These are phyloP conservation scores for Odobenus rosmarus DNA, from an alignment of 2,113 vertebrate species.

Conservation along the genomic window DNA sequence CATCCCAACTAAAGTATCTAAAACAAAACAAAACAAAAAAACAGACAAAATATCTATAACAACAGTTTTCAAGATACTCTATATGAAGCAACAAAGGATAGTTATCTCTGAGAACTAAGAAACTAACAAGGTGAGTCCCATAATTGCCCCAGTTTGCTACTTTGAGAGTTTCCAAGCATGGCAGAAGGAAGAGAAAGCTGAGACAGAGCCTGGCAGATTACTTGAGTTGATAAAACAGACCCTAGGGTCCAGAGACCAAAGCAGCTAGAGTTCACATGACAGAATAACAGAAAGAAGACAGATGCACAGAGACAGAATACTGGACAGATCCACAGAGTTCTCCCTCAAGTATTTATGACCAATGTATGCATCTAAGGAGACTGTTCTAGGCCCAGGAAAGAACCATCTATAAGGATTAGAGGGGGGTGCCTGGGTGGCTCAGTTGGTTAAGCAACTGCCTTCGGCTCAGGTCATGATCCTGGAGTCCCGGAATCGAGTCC, in stretches of 20 bases:
- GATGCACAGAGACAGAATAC: not conserved
- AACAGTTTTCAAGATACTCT: not conserved
- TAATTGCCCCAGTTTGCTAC: not conserved
- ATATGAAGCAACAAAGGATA: not conserved
- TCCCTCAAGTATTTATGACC: not conserved
- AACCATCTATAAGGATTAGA: not conserved
- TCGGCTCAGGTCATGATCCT: too few species aligned
- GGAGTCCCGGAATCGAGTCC: too few species aligned
- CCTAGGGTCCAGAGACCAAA: not conserved
- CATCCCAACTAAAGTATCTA: not conserved
- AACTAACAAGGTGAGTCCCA: not conserved
- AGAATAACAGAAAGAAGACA: not conserved
- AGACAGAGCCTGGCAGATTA: not conserved
- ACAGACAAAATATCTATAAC: not conserved
- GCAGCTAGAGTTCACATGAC: not conserved
- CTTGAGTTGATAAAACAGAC: not conserved
- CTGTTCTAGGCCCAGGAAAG: not conserved
- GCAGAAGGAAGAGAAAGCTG: not conserved
- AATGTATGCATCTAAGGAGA: not conserved
- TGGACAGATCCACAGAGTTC: not conserved
- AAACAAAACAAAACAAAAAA: not conserved
- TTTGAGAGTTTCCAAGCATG: not conserved
- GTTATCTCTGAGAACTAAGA: not conserved
- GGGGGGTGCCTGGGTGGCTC: not conserved
- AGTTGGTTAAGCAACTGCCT: too few species aligned